Evolutionary conservation across 2,888 invertebrate species (phyloP).

Genomic region (Cheilosia variabilis): DNA sequence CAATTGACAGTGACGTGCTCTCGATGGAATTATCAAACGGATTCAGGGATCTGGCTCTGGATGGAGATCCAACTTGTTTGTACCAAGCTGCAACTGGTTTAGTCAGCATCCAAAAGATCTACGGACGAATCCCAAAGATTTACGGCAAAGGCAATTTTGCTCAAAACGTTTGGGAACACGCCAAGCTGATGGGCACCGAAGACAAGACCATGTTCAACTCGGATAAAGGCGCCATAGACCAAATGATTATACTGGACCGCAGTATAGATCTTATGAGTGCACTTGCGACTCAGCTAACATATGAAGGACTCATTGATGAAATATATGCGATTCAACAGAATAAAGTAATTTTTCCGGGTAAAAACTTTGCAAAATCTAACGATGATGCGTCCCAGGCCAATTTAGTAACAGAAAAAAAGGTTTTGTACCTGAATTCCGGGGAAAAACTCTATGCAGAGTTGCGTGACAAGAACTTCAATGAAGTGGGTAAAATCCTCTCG

Average conservation of each 20-base stretch:
- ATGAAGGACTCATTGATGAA: constrained; percentile 98
- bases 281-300: constrained; percentile 96
- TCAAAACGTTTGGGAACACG: constrained; percentile 94
- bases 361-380: constrained; percentile 91
- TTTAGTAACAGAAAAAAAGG: constrained; percentile 86
- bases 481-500: constrained; percentile 92
- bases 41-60: constrained; percentile 93
- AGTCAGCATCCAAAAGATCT: constrained; percentile 92
- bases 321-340: constrained; percentile 93
- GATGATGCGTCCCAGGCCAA: constrained; percentile 79
- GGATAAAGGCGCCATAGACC: constrained; percentile 90
- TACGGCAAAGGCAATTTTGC: constrained; percentile 95
- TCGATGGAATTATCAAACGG: constrained; percentile 94
- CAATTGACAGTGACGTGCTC: constrained; percentile 95
- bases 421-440: constrained; percentile 93
- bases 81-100: constrained; percentile 95
- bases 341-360: constrained; percentile 92
- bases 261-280: constrained; percentile 96
- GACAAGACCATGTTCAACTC: constrained; percentile 83
- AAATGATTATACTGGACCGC: constrained; percentile 94
- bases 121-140: constrained; percentile 94
- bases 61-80: constrained; percentile 94
- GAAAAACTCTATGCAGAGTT: constrained; percentile 95
- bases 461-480: constrained; percentile 96
- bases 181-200: constrained; percentile 90